phyloP scores from a whole-genome alignment of 1,140 invertebrate genomes.

The Halyomorpha halys region DNA sequence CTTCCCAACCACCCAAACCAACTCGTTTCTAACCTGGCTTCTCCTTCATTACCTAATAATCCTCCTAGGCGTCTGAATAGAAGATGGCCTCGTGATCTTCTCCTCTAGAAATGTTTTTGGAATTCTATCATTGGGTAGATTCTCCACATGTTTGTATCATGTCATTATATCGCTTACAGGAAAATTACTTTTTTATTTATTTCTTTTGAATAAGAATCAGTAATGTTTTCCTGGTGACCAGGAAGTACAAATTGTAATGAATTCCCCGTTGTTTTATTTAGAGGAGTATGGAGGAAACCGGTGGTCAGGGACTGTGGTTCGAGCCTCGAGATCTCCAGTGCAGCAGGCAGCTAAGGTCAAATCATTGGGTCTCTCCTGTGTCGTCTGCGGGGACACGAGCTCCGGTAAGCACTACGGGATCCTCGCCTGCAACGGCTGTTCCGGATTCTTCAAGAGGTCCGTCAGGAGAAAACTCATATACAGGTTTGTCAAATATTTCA shows the following conservation, averaged over 20 bases:
- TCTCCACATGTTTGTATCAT: too few relatives aligned
- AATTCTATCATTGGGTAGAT: too few relatives aligned
- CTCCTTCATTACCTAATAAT: too few relatives aligned
- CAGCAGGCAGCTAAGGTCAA: conserved; percentile 29
- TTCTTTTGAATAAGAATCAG: not conserved
- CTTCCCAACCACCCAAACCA: too few relatives aligned
- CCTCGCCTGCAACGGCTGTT: conserved; percentile 97
- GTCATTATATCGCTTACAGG: too few relatives aligned
- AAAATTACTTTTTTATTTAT: not conserved
- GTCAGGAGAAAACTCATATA: conserved; percentile 95
- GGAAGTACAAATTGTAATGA: not conserved
- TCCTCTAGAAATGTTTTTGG: too few relatives aligned
- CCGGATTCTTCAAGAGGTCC: conserved; percentile 96
- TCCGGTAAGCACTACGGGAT: conserved; percentile 98
- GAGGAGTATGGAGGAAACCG: not conserved
- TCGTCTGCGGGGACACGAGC: conserved; percentile 93
- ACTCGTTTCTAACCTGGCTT: too few relatives aligned
- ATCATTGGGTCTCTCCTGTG: conserved; percentile 63
- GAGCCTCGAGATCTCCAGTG: conserved; percentile 30
- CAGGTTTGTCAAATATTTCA: conserved; percentile 48
- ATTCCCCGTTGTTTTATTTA: not conserved
- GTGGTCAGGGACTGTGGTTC: conserved; percentile 29
- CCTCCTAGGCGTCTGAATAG: too few relatives aligned
- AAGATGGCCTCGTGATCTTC: too few relatives aligned
- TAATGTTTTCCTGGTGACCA: not conserved